Conservation (phyloP, 2,113 vertebrate genomes). For the Athene noctua region DNA sequence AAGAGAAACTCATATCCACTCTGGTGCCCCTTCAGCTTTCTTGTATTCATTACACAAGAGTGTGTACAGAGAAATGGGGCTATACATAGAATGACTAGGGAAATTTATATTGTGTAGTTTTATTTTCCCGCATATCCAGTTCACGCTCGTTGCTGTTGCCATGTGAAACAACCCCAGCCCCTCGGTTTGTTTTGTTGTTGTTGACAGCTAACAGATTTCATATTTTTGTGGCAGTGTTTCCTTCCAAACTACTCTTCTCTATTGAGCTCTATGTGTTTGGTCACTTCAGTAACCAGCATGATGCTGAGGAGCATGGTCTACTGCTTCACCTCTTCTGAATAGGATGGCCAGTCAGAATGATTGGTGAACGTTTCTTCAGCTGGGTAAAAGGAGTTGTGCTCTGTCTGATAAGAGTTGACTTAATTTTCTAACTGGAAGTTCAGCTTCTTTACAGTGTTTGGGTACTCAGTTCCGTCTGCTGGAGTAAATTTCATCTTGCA, state of each 20-base stretch:
- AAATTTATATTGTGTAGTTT: conserved; percentile 23
- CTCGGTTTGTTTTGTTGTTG: conserved; percentile 3
- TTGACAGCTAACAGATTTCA: conserved; percentile 30
- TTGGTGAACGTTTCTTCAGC: background rate
- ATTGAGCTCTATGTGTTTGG: conserved; percentile 20
- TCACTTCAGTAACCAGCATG: conserved; percentile 41
- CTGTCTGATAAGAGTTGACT: background rate
- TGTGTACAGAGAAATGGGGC: background rate
- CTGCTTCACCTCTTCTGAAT: conserved; percentile 14
- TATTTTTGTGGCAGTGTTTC: conserved; percentile 12
- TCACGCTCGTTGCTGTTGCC: conserved; percentile 41
- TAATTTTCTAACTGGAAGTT: conserved; percentile 22
- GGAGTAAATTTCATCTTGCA: background rate
- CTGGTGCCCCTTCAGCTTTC: conserved; percentile 9
- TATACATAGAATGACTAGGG: conserved; percentile 18
- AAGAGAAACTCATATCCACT: background rate
- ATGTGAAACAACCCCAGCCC: conserved; percentile 18
- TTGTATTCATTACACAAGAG: background rate
- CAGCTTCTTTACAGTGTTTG: background rate
- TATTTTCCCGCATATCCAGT: conserved; percentile 37
- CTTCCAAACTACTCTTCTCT: conserved; percentile 27
- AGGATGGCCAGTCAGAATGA: background rate
- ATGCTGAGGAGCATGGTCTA: conserved; percentile 21
- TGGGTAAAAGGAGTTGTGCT: background rate
- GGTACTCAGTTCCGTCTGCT: background rate